Evolutionary conservation across 1,140 invertebrate genomes (phyloP).

Genomic region (Drosophila mayri): DNA sequence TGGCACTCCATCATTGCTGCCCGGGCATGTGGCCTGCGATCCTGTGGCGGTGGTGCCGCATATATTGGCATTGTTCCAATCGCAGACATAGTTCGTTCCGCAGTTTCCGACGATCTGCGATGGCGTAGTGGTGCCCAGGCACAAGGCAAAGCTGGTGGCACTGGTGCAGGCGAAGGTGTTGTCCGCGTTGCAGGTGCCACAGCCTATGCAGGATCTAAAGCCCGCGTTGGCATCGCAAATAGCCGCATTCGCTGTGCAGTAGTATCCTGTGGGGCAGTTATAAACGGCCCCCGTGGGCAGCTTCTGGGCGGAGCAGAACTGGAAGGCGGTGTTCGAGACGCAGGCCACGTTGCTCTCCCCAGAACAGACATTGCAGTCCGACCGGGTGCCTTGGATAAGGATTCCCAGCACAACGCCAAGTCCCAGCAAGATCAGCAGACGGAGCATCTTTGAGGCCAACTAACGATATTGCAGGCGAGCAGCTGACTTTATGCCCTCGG

Average conservation of each 20-base stretch:
- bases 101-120: constrained; percentile 24
- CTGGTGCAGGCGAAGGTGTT: constrained; percentile 49
- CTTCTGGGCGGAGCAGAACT: constrained; percentile 27
- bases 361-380: constrained; percentile 51
- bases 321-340: constrained; percentile 42
- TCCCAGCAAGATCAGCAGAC: constrained; percentile 24
- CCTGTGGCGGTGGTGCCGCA: constrained; percentile 27
- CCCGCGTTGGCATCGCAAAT: constrained; percentile 23
- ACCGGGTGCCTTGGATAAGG: constrained; percentile 12
- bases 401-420: constrained; percentile 13
- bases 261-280: constrained; percentile 39
- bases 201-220: constrained; percentile 30
- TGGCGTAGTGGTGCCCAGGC: constrained; percentile 30
- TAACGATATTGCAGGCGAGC: constrained; percentile 3
- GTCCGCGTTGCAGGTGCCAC: constrained; percentile 28
- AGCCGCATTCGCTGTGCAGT: constrained; percentile 26
- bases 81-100: constrained; percentile 29
- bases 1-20: neutral
- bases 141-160: constrained; percentile 36
- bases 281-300: constrained; percentile 16
- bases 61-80: constrained; percentile 26
- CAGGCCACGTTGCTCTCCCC: constrained; percentile 27
- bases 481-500: constrained; percentile 21
- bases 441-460: constrained; percentile 47
- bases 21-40: constrained; percentile 35